A percentile compares a stretch with the other conserved stretches of the same genome.
phyloP scores from a whole-genome alignment of 1,140 invertebrate genomes.

The honey bee (Apis mellifera) region Amel_HAv3.1 CM009937.2:7740001-7740500 shows the following conservation, averaged over 20 bases:
- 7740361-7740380: no score
- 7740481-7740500: no score
- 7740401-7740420: no score
- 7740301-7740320: not conserved
- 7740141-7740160: not conserved
- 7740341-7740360: not conserved
- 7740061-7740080: not conserved
- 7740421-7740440: no score
- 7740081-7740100: not conserved
- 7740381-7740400: no score
- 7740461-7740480: no score
- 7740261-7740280: not conserved
- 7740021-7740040: no score
- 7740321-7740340: not conserved
- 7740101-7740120: no score
- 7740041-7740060: no score
- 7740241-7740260: not conserved
- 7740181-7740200: not conserved
- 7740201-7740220: not conserved
- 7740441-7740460: no score
- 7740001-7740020: no score
- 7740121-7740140: not conserved
- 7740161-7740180: constrained; percentile 8
- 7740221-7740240: not conserved
- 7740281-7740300: not conserved